These are phyloP conservation scores for Pseudeuparius sepicola DNA, from an alignment of 2,888 invertebrate species.

Conservation along the genomic window DNA sequence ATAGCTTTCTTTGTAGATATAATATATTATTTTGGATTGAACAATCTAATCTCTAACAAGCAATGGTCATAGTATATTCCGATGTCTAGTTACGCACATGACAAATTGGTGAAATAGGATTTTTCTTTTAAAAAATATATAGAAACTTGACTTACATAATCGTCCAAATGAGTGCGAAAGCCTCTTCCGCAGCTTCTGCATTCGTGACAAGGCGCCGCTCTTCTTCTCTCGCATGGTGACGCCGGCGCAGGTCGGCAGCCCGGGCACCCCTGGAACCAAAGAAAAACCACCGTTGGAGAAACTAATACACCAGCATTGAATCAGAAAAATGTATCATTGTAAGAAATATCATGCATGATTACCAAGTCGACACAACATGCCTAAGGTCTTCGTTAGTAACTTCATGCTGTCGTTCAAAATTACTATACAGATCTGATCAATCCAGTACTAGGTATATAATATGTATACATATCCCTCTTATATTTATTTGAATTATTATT, in stretches of 20 bases:
- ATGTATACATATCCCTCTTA: too few species aligned
- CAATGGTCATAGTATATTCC: too few species aligned
- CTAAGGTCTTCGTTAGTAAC: not conserved
- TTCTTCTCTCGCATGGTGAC: slow-evolving; percentile 91
- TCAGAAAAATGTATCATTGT: not conserved
- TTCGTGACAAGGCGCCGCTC: slow-evolving; percentile 80
- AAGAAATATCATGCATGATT: too few species aligned
- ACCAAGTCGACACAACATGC: not conserved
- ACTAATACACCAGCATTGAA: not conserved
- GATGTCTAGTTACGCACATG: too few species aligned
- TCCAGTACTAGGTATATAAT: too few species aligned
- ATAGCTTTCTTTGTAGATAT: too few species aligned
- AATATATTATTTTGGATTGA: too few species aligned
- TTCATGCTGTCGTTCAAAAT: too few species aligned
- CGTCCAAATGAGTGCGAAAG: slow-evolving; percentile 93
- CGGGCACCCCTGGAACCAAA: slow-evolving; percentile 37
- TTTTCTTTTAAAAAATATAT: not conserved
- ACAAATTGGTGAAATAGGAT: too few species aligned
- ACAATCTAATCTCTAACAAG: too few species aligned
- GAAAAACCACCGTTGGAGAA: slow-evolving; percentile 13
- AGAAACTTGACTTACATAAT: slow-evolving; percentile 68
- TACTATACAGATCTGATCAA: too few species aligned
- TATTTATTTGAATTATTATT: too few species aligned
- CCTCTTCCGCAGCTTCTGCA: slow-evolving; percentile 91
- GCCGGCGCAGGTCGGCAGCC: slow-evolving; percentile 43